These are phyloP conservation scores for Abramis brama DNA, from an alignment of 2,113 vertebrate genomes.

Conservation along the genomic window DNA sequence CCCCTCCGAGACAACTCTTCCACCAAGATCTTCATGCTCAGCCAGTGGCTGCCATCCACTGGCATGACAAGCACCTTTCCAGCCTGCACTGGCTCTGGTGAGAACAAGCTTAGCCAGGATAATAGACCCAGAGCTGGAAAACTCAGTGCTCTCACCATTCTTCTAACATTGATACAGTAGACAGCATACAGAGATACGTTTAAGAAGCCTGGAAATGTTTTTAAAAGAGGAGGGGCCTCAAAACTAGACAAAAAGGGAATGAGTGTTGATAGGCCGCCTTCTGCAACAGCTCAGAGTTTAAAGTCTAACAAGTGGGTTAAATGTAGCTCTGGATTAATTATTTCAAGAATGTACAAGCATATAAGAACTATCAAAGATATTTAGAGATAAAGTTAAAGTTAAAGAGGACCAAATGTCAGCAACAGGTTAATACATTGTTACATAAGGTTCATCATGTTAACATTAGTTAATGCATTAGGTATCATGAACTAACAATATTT, in stretches of 20 bases:
- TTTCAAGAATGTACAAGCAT: background rate
- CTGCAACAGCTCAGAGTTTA: background rate
- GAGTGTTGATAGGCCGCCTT: background rate
- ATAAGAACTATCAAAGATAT: background rate
- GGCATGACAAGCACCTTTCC: conserved; percentile 81
- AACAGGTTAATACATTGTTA: background rate
- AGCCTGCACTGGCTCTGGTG: conserved; percentile 59
- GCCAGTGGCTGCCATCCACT: conserved; percentile 87
- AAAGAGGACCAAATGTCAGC: background rate
- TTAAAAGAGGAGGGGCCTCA: conserved; percentile 41
- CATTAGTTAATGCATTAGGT: background rate
- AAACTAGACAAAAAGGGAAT: background rate
- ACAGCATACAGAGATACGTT: background rate
- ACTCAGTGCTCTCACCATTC: conserved; percentile 61
- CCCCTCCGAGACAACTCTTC: conserved; percentile 75
- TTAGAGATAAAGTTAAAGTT: background rate
- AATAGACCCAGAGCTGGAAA: conserved; percentile 61
- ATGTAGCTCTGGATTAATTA: background rate
- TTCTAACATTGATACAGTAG: conserved; percentile 26
- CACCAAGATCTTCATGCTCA: conserved; percentile 82
- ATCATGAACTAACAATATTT: background rate
- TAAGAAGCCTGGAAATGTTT: conserved; percentile 8
- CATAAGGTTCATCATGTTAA: background rate
- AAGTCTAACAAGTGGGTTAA: conserved; percentile 11
- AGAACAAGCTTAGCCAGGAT: conserved; percentile 63